phyloP scores from a whole-genome alignment of 2,888 invertebrate species.

The Hirtodrosophila duncani region DNA sequence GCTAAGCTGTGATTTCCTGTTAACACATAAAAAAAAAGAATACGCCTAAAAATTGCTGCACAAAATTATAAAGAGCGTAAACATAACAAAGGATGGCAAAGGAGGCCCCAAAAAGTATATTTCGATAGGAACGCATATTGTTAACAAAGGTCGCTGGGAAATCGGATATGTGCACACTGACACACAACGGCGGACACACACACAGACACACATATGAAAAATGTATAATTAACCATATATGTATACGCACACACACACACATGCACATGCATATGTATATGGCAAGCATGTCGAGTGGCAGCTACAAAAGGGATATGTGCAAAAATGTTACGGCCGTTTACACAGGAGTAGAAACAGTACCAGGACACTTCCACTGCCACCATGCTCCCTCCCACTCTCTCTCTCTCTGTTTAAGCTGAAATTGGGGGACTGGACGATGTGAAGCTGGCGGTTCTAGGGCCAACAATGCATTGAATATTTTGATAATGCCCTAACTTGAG shows the following conservation, averaged over 20 bases:
- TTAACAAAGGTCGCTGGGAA: conserved; percentile 54
- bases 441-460: too few relatives aligned
- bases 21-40: neutral
- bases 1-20: too few relatives aligned
- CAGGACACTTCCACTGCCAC: conserved; percentile 50
- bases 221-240: conserved; percentile 68
- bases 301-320: conserved; percentile 40
- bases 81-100: conserved; percentile 18
- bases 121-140: conserved; percentile 66
- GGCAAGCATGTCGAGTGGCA: conserved; percentile 14
- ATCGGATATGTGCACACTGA: conserved; percentile 57
- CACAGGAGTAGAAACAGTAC: conserved; percentile 57
- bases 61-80: conserved; percentile 49
- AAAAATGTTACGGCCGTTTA: conserved; percentile 64
- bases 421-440: too few relatives aligned
- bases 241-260: conserved; percentile 16
- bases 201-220: conserved; percentile 37
- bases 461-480: conserved; percentile 41
- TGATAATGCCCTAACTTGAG: too few relatives aligned
- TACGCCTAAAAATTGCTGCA: conserved; percentile 57
- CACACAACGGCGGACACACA: conserved; percentile 5
- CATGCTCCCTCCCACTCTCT: conserved; percentile 16
- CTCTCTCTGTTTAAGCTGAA: too few relatives aligned
- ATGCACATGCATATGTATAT: neutral
- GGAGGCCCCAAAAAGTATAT: conserved; percentile 32